These are phyloP conservation scores for Parasteatoda tepidariorum DNA, from an alignment of 1,140 invertebrate genomes.

Conservation along the genomic window DNA sequence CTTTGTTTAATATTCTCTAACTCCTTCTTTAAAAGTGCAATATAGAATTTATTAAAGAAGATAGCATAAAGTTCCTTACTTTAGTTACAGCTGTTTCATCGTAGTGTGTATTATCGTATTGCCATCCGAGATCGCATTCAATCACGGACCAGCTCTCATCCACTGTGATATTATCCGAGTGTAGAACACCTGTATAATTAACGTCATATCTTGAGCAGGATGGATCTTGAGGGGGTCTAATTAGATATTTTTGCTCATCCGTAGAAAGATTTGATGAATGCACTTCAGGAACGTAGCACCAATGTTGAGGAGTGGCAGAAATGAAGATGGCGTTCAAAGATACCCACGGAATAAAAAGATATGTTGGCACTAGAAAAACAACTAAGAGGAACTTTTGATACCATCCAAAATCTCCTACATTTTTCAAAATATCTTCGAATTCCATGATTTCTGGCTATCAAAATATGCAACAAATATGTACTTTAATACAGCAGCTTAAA, in stretches of 20 bases:
- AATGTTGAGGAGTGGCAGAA: background rate
- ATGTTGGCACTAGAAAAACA: slow-evolving; percentile 21
- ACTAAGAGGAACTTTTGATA: slow-evolving; percentile 32
- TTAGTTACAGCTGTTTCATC: background rate
- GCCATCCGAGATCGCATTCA: background rate
- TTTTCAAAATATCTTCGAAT: slow-evolving; percentile 29
- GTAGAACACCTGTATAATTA: background rate
- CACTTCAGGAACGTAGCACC: background rate
- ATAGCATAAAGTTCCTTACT: background rate
- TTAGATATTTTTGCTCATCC: slow-evolving; percentile 55
- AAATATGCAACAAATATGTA: too few species aligned
- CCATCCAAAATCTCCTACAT: slow-evolving; percentile 27
- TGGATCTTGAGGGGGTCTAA: background rate
- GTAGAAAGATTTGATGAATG: background rate
- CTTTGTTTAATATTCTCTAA: too few species aligned
- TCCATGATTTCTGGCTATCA: background rate
- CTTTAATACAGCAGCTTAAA: too few species aligned
- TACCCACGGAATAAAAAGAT: background rate
- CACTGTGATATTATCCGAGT: background rate
- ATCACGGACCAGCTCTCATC: background rate
- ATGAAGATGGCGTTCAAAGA: background rate
- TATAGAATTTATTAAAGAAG: background rate
- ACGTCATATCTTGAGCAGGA: slow-evolving; percentile 11
- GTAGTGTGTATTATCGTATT: background rate
- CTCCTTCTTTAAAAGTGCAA: too few species aligned